Percentiles rank a stretch among this genome's conserved stretches.
These are phyloP conservation scores for Acomys russatus DNA, from an alignment of 2,797 vertebrate genomes.

Conservation along the genomic window DNA sequence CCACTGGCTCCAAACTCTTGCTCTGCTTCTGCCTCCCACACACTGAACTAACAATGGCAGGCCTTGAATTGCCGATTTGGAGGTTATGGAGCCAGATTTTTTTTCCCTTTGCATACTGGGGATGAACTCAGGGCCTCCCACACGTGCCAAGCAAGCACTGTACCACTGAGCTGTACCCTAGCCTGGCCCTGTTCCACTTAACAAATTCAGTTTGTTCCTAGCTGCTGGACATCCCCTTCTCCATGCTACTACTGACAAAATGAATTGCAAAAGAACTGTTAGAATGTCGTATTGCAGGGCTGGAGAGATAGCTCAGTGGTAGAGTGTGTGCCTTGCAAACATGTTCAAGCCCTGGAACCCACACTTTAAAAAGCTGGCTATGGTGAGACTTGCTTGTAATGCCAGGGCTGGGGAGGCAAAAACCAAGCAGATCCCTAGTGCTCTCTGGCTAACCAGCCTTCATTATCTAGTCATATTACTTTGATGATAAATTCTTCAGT, in stretches of 20 bases:
- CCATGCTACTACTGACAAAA: neutral
- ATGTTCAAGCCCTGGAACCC: neutral
- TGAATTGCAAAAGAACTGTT: neutral
- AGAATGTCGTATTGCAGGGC: neutral
- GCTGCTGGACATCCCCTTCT: neutral
- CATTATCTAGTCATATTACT: neutral
- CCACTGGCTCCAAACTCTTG: too few species aligned
- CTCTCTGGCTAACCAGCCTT: neutral
- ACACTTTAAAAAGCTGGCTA: neutral
- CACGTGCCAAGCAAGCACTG: neutral
- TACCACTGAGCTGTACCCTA: neutral
- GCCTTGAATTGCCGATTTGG: neutral
- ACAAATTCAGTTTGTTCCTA: too few species aligned
- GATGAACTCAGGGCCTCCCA: neutral
- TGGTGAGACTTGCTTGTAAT: too few species aligned
- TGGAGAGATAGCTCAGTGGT: neutral
- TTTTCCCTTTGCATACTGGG: neutral
- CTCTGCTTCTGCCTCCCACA: neutral
- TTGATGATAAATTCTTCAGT: neutral
- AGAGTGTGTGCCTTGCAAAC: neutral
- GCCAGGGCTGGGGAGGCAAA: too few species aligned
- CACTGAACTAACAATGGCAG: neutral
- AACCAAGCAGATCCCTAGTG: neutral
- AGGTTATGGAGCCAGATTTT: neutral
- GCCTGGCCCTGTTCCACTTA: too few species aligned